These are phyloP conservation scores for Patiria pectinifera DNA, from an alignment of 53 echinoderm and acorn worm species.

Conservation along the genomic window DNA sequence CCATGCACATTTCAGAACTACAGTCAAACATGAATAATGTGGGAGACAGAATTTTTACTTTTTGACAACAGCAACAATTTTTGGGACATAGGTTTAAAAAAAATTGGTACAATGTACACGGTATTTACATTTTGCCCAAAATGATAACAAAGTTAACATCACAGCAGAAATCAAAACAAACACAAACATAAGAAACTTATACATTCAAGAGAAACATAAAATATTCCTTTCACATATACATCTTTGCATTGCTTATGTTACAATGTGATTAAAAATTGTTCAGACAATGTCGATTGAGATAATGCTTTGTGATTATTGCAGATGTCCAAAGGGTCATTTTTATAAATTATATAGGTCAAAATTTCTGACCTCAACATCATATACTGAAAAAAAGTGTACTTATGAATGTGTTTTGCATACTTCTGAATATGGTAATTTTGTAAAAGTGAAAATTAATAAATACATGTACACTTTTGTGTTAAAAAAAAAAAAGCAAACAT, in stretches of 20 bases:
- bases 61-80: too few relatives aligned
- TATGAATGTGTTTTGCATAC: too few relatives aligned
- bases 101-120: neutral
- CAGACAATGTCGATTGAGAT: neutral
- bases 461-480: too few relatives aligned
- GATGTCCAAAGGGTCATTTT: neutral
- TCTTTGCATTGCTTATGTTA: conserved; percentile 21
- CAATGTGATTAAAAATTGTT: neutral
- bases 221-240: neutral
- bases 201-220: neutral
- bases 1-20: neutral
- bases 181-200: neutral
- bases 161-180: conserved; percentile 1
- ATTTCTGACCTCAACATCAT: too few relatives aligned
- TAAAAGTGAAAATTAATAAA: too few relatives aligned
- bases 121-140: neutral
- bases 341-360: neutral
- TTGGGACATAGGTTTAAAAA: too few relatives aligned
- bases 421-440: too few relatives aligned
- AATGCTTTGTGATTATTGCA: neutral
- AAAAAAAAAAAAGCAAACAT: too few relatives aligned
- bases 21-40: neutral
- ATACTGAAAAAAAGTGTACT: too few relatives aligned
- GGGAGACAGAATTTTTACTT: too few relatives aligned
- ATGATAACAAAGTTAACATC: neutral